Evolutionary conservation across 1,140 invertebrate genomes (phyloP).

Genomic region (Acromyrmex heyeri): DNA sequence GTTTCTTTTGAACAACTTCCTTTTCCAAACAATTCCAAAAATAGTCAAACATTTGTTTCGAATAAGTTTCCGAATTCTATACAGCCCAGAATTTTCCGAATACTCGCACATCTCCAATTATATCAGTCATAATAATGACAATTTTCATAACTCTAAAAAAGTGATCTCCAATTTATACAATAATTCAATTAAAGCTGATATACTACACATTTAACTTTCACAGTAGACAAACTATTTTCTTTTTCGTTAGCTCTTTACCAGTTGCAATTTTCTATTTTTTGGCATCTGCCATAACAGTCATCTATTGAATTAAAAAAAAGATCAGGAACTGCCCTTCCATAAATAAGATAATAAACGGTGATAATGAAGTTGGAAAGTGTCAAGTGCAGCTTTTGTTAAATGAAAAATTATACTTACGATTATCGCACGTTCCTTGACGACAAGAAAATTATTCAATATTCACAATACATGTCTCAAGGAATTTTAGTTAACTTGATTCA

Average conservation of each 20-base stretch:
- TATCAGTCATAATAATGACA: conserved; percentile 63
- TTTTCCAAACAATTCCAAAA: conserved; percentile 46
- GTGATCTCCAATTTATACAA: conserved; percentile 68
- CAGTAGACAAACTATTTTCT: conserved; percentile 69
- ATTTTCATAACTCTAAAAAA: conserved; percentile 63
- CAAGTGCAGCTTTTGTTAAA: conserved; percentile 59
- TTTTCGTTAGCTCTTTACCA: conserved; percentile 51
- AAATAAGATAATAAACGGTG: conserved; percentile 66
- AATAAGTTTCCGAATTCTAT: conserved; percentile 2
- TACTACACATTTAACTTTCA: conserved; percentile 72
- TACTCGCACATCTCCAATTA: conserved; percentile 64
- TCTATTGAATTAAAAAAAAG: conserved; percentile 66
- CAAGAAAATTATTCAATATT: conserved; percentile 67
- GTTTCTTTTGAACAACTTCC: not conserved
- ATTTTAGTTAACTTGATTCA: conserved; percentile 62
- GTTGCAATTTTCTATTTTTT: conserved; percentile 69
- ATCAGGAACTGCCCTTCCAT: conserved; percentile 68
- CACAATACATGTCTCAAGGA: conserved; percentile 64
- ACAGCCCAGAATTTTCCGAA: conserved; percentile 31
- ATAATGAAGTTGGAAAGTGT: conserved; percentile 68
- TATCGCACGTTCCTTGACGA: conserved; percentile 59
- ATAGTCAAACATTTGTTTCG: conserved; percentile 39
- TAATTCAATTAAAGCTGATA: conserved; percentile 77
- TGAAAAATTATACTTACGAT: conserved; percentile 66
- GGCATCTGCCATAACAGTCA: conserved; percentile 69